A percentile compares a stretch with the other conserved stretches of the same genome.
These are phyloP conservation scores for Oostethus manadensis DNA, from an alignment of 2,113 vertebrate species.

Conservation along the genomic window DNA sequence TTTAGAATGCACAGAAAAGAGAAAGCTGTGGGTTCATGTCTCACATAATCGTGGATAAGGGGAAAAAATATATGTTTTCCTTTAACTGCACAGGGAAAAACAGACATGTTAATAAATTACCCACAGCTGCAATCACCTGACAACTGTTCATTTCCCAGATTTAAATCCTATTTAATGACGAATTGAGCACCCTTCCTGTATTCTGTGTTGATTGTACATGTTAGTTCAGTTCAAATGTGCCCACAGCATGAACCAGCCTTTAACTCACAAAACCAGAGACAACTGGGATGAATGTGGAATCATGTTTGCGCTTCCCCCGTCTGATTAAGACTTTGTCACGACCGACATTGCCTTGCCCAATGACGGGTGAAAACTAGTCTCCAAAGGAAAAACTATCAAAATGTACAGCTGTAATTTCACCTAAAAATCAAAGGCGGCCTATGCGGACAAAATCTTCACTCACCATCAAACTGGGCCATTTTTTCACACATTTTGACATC, in stretches of 20 bases:
- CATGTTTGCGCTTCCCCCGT: conserved; percentile 48
- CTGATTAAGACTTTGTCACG: conserved; percentile 66
- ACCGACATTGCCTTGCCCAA: conserved; percentile 63
- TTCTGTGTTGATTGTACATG: not conserved
- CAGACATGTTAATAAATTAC: no score
- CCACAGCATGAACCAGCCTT: conserved; percentile 67
- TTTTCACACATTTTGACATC: conserved; percentile 89
- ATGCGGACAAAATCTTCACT: conserved; percentile 22
- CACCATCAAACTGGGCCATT: conserved; percentile 92
- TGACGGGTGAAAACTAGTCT: conserved; percentile 34
- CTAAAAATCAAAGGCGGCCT: not conserved
- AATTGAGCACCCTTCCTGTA: no score
- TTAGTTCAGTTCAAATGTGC: conserved; percentile 26
- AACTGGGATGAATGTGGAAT: conserved; percentile 67
- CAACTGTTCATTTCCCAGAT: not conserved
- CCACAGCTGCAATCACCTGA: no score
- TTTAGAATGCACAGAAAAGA: no score
- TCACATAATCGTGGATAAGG: no score
- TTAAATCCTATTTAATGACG: not conserved
- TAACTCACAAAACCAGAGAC: conserved; percentile 53
- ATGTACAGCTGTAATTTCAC: not conserved
- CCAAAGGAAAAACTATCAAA: no score
- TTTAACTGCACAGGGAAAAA: no score
- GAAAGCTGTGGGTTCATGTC: no score
- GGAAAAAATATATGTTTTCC: no score